phyloP scores from a whole-genome alignment of 2,113 vertebrate species.

The Arizona elegans region DNA sequence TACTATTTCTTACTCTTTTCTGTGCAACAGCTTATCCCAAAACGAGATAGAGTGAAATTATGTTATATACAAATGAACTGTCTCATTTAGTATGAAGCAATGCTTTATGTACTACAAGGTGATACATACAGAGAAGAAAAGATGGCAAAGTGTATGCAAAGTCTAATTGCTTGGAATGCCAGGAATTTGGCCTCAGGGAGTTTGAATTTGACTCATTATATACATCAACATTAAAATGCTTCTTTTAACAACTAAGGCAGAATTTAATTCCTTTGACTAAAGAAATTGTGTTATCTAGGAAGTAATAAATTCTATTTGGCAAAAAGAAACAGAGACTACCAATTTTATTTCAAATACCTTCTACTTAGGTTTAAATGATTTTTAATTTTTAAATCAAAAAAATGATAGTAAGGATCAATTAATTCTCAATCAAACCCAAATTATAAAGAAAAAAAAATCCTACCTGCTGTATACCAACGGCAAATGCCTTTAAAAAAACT shows the following conservation, averaged over 20 bases:
- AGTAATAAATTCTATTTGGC: not conserved
- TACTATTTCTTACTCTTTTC: not conserved
- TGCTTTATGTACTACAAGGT: not conserved
- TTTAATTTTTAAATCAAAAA: not conserved
- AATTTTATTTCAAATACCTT: not conserved
- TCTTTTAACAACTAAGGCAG: not conserved
- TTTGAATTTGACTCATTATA: not conserved
- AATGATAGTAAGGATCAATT: not conserved
- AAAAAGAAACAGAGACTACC: not conserved
- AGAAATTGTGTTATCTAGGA: not conserved
- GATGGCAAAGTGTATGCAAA: not conserved
- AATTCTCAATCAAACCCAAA: not conserved
- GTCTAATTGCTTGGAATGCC: not conserved
- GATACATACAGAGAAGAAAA: not conserved
- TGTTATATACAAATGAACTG: not conserved
- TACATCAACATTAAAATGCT: not conserved
- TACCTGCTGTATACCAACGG: constrained; percentile 93
- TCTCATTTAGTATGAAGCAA: not conserved
- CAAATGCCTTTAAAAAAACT: constrained; percentile 95
- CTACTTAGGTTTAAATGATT: not conserved
- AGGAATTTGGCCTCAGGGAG: not conserved
- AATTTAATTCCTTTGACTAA: not conserved
- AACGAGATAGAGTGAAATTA: no score
- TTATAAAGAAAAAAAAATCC: constrained; percentile 16
- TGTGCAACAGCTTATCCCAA: not conserved